Base-by-base conservation (phyloP, 2,888 invertebrate genomes). In the Zaprionus obscuricornis region DNA sequence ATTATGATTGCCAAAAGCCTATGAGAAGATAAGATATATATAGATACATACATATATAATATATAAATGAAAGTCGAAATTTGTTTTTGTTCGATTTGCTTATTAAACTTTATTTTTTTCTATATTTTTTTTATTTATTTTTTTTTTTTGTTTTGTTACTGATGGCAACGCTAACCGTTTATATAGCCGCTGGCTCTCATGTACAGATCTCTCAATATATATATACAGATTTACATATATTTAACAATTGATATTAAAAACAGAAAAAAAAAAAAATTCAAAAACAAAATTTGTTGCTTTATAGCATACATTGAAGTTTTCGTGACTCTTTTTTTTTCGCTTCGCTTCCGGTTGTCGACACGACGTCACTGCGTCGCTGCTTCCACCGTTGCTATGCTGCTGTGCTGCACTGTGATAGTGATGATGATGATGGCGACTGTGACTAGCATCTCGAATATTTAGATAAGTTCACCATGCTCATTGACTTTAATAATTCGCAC, bases 381-480 rank as follows among this genome's bases (percentile, higher is more conserved):
- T 49, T 36, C n/a, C n/a, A n/a, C n/a, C n/a, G n/a, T n/a, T n/a
- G n/a, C n/a, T n/a, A n/a, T n/a, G n/a, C n/a, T n/a, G n/a, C n/a
- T n/a, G n/a, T n/a, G n/a, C n/a, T n/a, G n/a, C n/a, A n/a, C n/a
- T n/a, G n/a, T n/a, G n/a, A n/a, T n/a, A n/a, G n/a, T n/a, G n/a
- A n/a, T n/a, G n/a, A n/a, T n/a, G n/a, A n/a, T n/a, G n/a, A n/a
- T n/a, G n/a, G n/a, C n/a, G n/a, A n/a, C n/a, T n/a, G n/a, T 78
- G 76, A 75, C 83, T 82, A 71, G 76, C n/a, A 71, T 37, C 6
- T 31, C 2, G 14, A 22, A 49, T n/a, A n/a, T n/a, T 71, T 85
- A 88, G 55, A 89, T 87, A 20, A 89, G 79, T 67, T 89, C 87
- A 39, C 89, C 89, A 43, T 83, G 87, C 66, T 89, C 87, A 56